A percentile compares a stretch with the other conserved stretches of the same genome.
phyloP scores from a whole-genome alignment of 2,113 vertebrate genomes.

The Pygoscelis adeliae region DNA sequence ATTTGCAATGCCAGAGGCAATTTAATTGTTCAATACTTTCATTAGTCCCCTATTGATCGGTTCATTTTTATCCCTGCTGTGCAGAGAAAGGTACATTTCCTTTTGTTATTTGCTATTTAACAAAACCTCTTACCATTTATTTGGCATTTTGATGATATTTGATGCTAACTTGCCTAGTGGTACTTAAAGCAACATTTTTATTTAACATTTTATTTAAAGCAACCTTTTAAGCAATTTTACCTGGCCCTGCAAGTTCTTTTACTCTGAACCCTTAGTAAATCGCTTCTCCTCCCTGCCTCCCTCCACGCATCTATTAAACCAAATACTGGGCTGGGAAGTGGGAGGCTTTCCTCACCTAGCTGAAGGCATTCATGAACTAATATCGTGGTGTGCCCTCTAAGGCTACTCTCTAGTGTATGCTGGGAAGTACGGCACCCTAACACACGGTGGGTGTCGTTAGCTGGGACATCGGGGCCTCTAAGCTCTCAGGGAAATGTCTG shows the following conservation, averaged over 20 bases:
- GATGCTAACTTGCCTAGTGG: neutral
- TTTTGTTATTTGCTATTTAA: neutral
- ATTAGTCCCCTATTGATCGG: neutral
- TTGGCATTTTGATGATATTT: neutral
- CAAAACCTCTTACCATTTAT: neutral
- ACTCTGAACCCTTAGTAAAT: neutral
- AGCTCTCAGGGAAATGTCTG: neutral
- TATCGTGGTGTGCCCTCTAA: neutral
- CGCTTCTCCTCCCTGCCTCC: neutral
- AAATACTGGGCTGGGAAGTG: neutral
- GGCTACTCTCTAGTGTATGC: neutral
- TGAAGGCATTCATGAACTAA: neutral
- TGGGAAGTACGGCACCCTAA: neutral
- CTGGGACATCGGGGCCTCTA: neutral
- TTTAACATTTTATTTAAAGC: neutral
- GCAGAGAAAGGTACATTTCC: constrained; percentile 14
- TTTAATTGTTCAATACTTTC: constrained; percentile 58
- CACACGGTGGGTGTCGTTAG: rapidly evolving
- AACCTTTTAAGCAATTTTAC: neutral
- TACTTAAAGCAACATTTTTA: neutral
- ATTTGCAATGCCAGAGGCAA: constrained; percentile 33
- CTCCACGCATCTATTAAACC: neutral
- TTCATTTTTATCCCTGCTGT: neutral
- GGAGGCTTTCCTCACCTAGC: neutral
- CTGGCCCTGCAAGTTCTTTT: neutral